phyloP scores from a whole-genome alignment of 1,140 invertebrate species.

The Leguminivora glycinivorella region DNA sequence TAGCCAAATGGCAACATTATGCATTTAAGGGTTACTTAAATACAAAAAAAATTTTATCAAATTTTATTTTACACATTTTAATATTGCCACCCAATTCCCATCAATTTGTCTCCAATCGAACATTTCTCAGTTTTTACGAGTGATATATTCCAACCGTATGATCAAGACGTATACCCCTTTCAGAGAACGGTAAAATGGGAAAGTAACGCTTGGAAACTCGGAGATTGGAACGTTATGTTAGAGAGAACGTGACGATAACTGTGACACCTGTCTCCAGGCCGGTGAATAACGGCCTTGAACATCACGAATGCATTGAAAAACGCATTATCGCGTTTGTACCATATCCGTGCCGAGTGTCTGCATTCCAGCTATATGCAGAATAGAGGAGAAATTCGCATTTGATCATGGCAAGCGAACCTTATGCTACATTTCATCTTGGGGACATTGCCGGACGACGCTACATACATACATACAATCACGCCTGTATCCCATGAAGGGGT shows the following conservation, averaged over 20 bases:
- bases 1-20: too few relatives aligned
- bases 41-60: neutral
- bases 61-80: neutral
- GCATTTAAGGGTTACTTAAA: too few relatives aligned
- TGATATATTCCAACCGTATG: neutral
- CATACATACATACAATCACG: too few relatives aligned
- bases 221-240: constrained; percentile 43
- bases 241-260: constrained; percentile 50
- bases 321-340: constrained; percentile 50
- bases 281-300: constrained; percentile 60
- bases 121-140: neutral
- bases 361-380: constrained; percentile 42
- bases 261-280: constrained; percentile 51
- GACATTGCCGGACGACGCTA: neutral
- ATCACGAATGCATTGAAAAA: constrained; percentile 60
- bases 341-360: constrained; percentile 44
- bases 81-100: neutral
- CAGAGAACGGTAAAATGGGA: constrained; percentile 39
- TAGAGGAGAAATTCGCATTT: constrained; percentile 19
- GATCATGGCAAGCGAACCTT: neutral
- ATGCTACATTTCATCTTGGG: neutral
- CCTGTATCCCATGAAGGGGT: too few relatives aligned
- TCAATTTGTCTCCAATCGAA: neutral
- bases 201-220: constrained; percentile 43
- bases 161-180: constrained; percentile 21